Base-by-base conservation (phyloP, 2,888 invertebrate genomes). In the Apeira syringaria region DNA sequence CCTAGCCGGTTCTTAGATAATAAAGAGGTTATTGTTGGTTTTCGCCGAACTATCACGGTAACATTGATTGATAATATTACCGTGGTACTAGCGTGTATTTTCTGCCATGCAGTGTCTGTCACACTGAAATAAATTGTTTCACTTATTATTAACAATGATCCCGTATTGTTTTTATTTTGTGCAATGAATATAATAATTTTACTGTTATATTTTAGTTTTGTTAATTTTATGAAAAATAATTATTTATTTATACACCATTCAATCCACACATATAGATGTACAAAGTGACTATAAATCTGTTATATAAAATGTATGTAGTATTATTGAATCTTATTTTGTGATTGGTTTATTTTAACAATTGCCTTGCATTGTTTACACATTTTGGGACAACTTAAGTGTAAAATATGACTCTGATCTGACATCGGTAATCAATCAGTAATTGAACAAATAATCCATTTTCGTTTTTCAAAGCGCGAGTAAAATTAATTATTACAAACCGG, bases 281-380 rank as follows among this genome's bases (percentile, higher is more conserved):
- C 54, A 59, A 43, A 43, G 54, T 51, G 56, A 40, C 31, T 56
- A 29, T 56, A 50, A 53, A 46, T 52, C 56, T 56, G 44, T 60
- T 57, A 46, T 54, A 47, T 49, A 56, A 56, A 35, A 53, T 55
- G 39, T 64, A 57, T 61, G 56, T 49, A 50, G 53, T 49, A 47
- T 56, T 56, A 59, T 57, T 63, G 49, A 48, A 55, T 56, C 57
- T 57, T 52, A 44, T 51, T 54, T 46, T 65, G 50, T 57, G 53
- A 58, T 55, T 62, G 35, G 59, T 65, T 62, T 57, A 44, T 54
- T 56, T 45, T 30, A 37, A 59, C 55, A 46, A 62, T 64, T 61
- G 63, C 67, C 68, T 70, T 68, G 65, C 68, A 62, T 57, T 51
- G 26, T 37, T 43, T 37, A 41, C 28, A 44, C 29, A 1, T 18